Evolutionary conservation across 2,888 invertebrate genomes (phyloP).

Genomic region (Agrotis clavis): DNA sequence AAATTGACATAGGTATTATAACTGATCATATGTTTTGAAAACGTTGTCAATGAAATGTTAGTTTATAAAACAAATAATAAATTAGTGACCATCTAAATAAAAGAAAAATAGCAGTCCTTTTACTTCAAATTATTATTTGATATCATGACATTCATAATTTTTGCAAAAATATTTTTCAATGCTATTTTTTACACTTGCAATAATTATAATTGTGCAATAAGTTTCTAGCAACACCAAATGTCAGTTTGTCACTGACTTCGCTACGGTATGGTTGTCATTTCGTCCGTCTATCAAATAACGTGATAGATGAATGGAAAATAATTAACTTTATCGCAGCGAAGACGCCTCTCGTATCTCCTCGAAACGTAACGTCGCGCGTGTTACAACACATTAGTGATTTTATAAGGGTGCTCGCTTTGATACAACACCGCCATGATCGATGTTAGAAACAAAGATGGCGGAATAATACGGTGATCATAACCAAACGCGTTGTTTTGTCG

Average conservation of each 20-base stretch:
- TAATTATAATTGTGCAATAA: constrained; percentile 28
- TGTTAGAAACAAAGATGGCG: constrained; percentile 91
- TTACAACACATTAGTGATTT: constrained; percentile 72
- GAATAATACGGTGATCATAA: constrained; percentile 90
- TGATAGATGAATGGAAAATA: constrained; percentile 89
- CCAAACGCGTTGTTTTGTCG: constrained; percentile 85
- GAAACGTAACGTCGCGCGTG: constrained; percentile 75
- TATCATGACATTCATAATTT: not conserved
- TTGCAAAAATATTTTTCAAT: not conserved
- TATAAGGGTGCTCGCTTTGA: constrained; percentile 71
- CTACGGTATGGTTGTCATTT: constrained; percentile 90
- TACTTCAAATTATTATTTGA: not conserved
- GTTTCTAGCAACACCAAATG: constrained; percentile 73
- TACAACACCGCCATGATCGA: constrained; percentile 89
- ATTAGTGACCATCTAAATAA: not conserved
- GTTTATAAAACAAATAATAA: not conserved
- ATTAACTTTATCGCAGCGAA: constrained; percentile 86
- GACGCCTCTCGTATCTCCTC: constrained; percentile 72
- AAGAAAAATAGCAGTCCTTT: fast-evolving
- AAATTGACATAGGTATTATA: not conserved
- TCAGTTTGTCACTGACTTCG: constrained; percentile 91
- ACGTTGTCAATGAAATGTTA: not conserved
- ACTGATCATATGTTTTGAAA: constrained; percentile 29
- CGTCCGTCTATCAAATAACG: constrained; percentile 85
- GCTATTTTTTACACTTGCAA: constrained; percentile 45